Conservation (phyloP, 2,888 invertebrate genomes). For the Amphipoea lucens region DNA sequence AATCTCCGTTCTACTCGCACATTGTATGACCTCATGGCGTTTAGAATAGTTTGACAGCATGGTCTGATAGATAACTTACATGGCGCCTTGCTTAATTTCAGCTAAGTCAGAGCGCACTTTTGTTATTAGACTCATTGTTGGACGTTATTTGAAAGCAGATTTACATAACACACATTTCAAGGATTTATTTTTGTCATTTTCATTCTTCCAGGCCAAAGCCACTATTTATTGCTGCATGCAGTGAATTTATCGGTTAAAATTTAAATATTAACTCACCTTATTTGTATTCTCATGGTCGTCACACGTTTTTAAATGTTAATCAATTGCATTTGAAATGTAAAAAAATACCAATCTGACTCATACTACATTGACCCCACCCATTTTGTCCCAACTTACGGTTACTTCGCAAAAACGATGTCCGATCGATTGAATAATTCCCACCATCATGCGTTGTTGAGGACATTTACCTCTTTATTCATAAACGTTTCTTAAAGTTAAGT, state of each 20-base stretch:
- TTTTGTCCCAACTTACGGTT: neutral
- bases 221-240: neutral
- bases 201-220: no score
- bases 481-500: no score
- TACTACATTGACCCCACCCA: neutral
- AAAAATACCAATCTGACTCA: neutral
- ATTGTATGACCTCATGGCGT: neutral
- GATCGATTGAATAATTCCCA: neutral
- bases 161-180: neutral
- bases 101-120: neutral
- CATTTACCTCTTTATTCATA: neutral
- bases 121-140: no score
- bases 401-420: neutral
- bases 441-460: neutral
- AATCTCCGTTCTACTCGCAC: neutral
- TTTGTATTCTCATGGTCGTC: slow-evolving; percentile 4
- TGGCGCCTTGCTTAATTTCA: neutral
- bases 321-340: neutral
- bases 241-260: neutral
- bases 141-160: neutral
- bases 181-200: neutral
- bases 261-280: neutral
- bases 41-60: neutral
- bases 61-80: neutral
- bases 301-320: neutral